A percentile compares a stretch with the other conserved stretches of the same genome.
Conservation (phyloP, 2,797 vertebrate species). For the Falco naumanni region DNA sequence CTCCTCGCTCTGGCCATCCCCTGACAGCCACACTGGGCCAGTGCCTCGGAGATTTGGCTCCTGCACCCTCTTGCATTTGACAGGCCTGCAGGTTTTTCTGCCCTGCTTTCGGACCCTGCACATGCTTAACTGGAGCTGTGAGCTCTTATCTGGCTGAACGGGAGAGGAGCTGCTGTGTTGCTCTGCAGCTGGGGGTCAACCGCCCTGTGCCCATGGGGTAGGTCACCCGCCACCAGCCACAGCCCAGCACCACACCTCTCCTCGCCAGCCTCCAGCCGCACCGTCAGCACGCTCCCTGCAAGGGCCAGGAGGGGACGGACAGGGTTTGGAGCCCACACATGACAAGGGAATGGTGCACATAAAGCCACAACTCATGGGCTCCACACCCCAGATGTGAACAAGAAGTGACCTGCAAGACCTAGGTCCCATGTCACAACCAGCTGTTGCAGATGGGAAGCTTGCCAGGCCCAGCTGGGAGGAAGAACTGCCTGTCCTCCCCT, state of each 20-base stretch:
- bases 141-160: neutral
- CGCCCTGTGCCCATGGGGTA: rapidly evolving
- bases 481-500: neutral
- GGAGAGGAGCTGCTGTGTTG: neutral
- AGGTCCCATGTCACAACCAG: neutral
- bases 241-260: neutral
- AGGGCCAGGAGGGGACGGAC: neutral
- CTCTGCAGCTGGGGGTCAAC: neutral
- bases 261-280: neutral
- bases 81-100: neutral
- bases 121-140: too few relatives aligned
- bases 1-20: neutral
- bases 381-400: neutral
- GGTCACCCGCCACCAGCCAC: neutral
- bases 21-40: neutral
- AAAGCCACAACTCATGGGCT: neutral
- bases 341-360: neutral
- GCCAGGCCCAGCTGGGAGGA: neutral
- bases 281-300: neutral
- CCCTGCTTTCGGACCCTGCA: neutral
- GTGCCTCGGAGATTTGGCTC: neutral
- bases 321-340: neutral
- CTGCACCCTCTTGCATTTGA: neutral
- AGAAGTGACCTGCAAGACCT: neutral
- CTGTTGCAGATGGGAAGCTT: neutral